These are phyloP conservation scores for Ceyx margarethae DNA, from an alignment of 2,113 vertebrate genomes.

Conservation along the genomic window DNA sequence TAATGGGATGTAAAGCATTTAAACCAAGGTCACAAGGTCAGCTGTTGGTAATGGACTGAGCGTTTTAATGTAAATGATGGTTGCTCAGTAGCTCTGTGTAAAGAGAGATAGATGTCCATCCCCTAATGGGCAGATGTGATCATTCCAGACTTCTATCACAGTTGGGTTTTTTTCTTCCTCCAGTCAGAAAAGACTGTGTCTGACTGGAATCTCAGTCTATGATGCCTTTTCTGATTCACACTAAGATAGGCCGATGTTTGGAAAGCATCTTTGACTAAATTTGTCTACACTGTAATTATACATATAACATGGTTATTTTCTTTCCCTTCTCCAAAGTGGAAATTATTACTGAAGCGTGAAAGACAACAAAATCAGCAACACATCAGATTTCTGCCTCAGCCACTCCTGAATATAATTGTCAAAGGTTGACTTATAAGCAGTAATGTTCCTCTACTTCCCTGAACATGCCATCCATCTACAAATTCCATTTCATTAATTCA, in stretches of 20 bases:
- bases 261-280: neutral
- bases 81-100: neutral
- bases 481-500: neutral
- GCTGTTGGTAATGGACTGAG: slow-evolving; percentile 9
- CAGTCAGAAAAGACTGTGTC: neutral
- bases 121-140: neutral
- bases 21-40: slow-evolving; percentile 1
- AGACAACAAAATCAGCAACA: neutral
- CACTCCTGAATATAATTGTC: neutral
- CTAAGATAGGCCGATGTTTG: neutral
- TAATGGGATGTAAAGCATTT: slow-evolving; percentile 42
- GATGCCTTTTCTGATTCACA: neutral
- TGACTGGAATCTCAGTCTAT: neutral
- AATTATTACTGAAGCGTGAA: neutral
- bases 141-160: neutral
- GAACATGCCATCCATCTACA: neutral
- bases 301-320: neutral
- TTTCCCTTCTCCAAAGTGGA: neutral
- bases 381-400: neutral
- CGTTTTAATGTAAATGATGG: slow-evolving; percentile 36
- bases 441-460: neutral
- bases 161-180: neutral
- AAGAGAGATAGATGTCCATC: slow-evolving; percentile 24
- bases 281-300: neutral
- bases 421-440: neutral